Conservation (phyloP, 2,888 invertebrate species). For the Bellardia bayeri region DNA sequence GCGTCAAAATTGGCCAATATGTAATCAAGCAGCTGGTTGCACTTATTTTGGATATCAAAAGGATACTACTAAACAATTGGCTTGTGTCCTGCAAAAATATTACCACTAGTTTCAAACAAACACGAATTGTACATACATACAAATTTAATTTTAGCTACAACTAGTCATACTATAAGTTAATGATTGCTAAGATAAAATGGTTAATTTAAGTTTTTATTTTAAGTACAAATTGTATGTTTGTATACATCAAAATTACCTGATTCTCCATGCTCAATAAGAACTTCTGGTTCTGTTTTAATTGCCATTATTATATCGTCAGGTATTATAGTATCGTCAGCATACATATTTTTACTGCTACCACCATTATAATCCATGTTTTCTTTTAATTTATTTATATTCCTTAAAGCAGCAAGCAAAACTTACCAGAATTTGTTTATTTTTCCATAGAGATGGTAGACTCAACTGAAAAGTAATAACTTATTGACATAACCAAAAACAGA, state of each 20-base stretch:
- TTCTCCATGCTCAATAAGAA: neutral
- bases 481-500: neutral
- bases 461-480: neutral
- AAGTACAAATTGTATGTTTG: too few relatives aligned
- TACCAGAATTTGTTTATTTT: neutral
- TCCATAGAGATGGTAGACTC: conserved; percentile 1
- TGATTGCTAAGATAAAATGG: too few relatives aligned
- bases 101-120: too few relatives aligned
- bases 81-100: too few relatives aligned
- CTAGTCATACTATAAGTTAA: too few relatives aligned
- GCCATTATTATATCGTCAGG: conserved; percentile 14
- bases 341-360: neutral
- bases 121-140: too few relatives aligned
- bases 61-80: too few relatives aligned
- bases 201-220: too few relatives aligned
- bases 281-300: conserved; percentile 39
- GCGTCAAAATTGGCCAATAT: too few relatives aligned
- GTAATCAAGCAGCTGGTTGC: too few relatives aligned
- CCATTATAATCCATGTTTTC: neutral
- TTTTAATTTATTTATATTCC: neutral
- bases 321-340: neutral
- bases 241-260: conserved; percentile 2
- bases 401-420: neutral
- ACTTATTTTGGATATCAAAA: too few relatives aligned
- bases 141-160: too few relatives aligned